Conservation (phyloP, 2,888 invertebrate species). For the Oscheius sp. region DNA sequence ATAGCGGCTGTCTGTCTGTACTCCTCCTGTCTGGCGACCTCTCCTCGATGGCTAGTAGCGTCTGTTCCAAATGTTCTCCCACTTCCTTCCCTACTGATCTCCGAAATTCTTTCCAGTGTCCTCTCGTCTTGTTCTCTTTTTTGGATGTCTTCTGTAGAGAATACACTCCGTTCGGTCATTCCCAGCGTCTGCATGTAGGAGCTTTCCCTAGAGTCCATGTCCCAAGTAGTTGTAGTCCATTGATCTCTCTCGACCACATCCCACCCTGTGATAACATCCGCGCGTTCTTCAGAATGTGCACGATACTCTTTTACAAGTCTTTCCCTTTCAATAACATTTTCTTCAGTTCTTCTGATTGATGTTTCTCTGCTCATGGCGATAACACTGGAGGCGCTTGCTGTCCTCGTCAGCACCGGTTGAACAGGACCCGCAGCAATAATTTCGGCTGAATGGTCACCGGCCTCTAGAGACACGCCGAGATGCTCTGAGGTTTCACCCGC, state of each 20-base stretch:
- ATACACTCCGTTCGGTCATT: not conserved
- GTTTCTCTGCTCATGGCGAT: not conserved
- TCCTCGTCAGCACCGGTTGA: not conserved
- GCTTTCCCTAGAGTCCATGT: slow-evolving; percentile 8
- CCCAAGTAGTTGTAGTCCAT: not conserved
- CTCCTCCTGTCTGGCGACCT: not conserved
- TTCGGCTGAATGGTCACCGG: slow-evolving; percentile 14
- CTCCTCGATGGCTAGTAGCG: not conserved
- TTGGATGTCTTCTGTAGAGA: not conserved
- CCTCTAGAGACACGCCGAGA: slow-evolving; percentile 9
- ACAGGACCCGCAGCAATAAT: slow-evolving; percentile 12
- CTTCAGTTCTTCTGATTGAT: too few species aligned
- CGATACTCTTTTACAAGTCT: not conserved
- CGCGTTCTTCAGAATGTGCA: not conserved
- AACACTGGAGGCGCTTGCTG: slow-evolving; percentile 7
- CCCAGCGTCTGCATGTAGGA: not conserved
- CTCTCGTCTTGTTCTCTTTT: not conserved
- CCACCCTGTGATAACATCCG: slow-evolving; percentile 11
- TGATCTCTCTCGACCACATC: slow-evolving; percentile 6
- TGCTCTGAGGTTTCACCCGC: not conserved
- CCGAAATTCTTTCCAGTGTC: not conserved
- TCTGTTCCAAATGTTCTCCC: not conserved
- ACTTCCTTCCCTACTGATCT: not conserved
- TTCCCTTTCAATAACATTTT: not conserved
- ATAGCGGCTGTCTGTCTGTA: not conserved